A percentile compares a stretch with the other conserved stretches of the same genome.
phyloP scores from a whole-genome alignment of 2,888 invertebrate species.

The Nezara viridula region DNA sequence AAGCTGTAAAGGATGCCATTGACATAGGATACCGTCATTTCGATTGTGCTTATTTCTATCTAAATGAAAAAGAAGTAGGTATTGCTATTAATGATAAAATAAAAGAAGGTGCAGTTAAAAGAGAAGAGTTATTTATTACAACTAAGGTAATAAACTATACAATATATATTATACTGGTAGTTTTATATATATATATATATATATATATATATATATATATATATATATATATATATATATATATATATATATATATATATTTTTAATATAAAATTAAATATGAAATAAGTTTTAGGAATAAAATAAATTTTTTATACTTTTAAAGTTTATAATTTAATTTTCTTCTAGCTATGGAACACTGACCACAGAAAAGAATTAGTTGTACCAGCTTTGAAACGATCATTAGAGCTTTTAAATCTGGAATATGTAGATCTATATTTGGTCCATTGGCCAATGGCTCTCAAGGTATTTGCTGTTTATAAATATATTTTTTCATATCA shows the following conservation, averaged over 20 bases:
- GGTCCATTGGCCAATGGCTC: slow-evolving; percentile 93
- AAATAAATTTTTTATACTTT: background rate
- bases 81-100: slow-evolving; percentile 76
- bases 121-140: slow-evolving; percentile 80
- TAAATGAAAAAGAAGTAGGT: slow-evolving; percentile 81
- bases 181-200: background rate
- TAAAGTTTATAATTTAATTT: slow-evolving; percentile 30
- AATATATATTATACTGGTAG: background rate
- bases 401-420: slow-evolving; percentile 80
- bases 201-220: too few species aligned
- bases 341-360: slow-evolving; percentile 80
- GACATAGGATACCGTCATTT: slow-evolving; percentile 83
- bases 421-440: slow-evolving; percentile 89
- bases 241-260: too few species aligned
- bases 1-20: slow-evolving; percentile 80
- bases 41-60: slow-evolving; percentile 81
- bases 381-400: slow-evolving; percentile 76
- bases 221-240: too few species aligned
- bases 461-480: slow-evolving; percentile 19
- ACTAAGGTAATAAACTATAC: slow-evolving; percentile 72
- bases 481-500: too few species aligned
- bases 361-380: slow-evolving; percentile 86
- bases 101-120: slow-evolving; percentile 76
- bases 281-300: too few species aligned
- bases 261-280: too few species aligned